Percentiles rank a stretch among this genome's conserved stretches.
These are phyloP conservation scores for Rhinichthys klamathensis DNA, from an alignment of 2,113 vertebrate genomes.

Conservation along the genomic window DNA sequence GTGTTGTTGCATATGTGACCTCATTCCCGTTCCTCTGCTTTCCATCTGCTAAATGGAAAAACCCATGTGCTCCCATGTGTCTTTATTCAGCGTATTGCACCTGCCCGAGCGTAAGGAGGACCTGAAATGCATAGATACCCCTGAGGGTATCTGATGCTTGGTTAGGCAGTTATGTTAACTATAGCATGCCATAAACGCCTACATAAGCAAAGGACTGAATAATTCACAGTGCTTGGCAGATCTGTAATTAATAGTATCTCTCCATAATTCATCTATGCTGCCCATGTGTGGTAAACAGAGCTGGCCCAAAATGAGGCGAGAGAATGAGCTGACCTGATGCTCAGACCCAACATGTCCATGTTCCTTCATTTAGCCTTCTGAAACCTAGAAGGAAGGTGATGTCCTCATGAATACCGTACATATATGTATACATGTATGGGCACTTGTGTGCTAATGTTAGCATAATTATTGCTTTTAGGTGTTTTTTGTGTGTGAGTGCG, in stretches of 20 bases:
- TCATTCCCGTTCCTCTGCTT: neutral
- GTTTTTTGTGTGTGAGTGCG: neutral
- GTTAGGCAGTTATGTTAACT: constrained; percentile 71
- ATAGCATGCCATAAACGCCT: constrained; percentile 63
- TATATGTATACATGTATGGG: constrained; percentile 26
- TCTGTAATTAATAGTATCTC: constrained; percentile 70
- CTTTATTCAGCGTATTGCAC: constrained; percentile 66
- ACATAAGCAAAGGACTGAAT: constrained; percentile 70
- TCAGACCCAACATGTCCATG: constrained; percentile 51
- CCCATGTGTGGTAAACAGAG: constrained; percentile 67
- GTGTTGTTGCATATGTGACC: constrained; percentile 7
- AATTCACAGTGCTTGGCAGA: constrained; percentile 68
- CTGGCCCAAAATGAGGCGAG: constrained; percentile 62
- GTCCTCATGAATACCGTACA: constrained; percentile 23
- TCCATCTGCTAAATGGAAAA: constrained; percentile 12
- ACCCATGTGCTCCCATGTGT: constrained; percentile 49
- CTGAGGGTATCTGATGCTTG: constrained; percentile 56
- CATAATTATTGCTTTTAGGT: neutral
- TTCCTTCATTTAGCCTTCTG: constrained; percentile 65
- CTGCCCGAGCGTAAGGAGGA: constrained; percentile 56
- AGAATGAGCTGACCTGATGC: constrained; percentile 62
- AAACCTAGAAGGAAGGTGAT: constrained; percentile 49
- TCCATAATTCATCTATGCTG: constrained; percentile 74
- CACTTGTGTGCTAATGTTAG: neutral
- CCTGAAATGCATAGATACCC: constrained; percentile 60